phyloP scores from a whole-genome alignment of 2,113 vertebrate species.

The Sus scrofa region DNA sequence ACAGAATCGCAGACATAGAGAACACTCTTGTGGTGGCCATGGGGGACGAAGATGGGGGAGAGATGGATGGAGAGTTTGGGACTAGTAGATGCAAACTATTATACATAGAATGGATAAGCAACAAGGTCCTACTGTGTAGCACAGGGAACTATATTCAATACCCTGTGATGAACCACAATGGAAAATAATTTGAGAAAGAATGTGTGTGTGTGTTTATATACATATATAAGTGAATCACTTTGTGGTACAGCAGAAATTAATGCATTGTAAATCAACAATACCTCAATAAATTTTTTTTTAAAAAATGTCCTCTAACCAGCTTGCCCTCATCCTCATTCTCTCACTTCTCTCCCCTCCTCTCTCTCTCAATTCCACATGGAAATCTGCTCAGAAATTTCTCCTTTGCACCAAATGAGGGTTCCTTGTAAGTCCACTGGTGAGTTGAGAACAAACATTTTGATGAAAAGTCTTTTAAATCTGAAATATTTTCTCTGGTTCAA shows the following conservation, averaged over 20 bases:
- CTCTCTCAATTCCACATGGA: neutral
- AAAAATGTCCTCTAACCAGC: neutral
- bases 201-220: neutral
- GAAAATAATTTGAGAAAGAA: neutral
- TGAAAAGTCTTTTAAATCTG: neutral
- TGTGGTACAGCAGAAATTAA: neutral
- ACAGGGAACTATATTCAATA: neutral
- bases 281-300: neutral
- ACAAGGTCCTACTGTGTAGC: neutral
- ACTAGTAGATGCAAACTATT: neutral
- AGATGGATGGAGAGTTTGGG: neutral
- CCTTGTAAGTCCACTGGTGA: slow-evolving; percentile 9
- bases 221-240: neutral
- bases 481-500: neutral
- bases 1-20: neutral
- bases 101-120: neutral
- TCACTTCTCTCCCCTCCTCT: neutral
- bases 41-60: neutral
- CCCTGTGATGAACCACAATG: neutral
- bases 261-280: neutral
- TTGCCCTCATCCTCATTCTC: neutral
- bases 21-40: neutral
- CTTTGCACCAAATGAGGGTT: neutral
- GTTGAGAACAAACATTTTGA: neutral
- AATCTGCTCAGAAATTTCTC: slow-evolving; percentile 1